Conservation (phyloP, 2,888 invertebrate genomes). For the Phania funesta region DNA sequence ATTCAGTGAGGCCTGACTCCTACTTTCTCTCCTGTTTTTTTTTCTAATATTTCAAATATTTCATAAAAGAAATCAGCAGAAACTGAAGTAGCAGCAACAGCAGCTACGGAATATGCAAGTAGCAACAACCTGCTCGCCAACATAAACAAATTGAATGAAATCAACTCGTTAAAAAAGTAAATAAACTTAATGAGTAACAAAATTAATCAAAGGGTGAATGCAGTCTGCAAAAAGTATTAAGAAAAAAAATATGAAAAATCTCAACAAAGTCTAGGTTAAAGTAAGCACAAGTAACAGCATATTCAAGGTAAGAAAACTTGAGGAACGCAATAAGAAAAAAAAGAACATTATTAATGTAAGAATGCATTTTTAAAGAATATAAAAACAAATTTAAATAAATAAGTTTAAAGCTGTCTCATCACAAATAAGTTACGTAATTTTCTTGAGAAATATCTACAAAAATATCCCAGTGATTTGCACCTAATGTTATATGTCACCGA, state of each 20-base stretch:
- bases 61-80: neutral
- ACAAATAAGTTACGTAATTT: neutral
- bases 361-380: neutral
- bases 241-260: constrained; percentile 25
- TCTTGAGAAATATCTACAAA: neutral
- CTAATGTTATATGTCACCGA: constrained; percentile 62
- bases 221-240: neutral
- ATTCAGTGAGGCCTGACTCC: neutral
- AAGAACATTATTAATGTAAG: neutral
- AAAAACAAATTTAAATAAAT: neutral
- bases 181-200: constrained; percentile 79
- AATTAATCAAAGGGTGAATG: constrained; percentile 58
- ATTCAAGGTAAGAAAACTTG: constrained; percentile 56
- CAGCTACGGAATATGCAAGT: constrained; percentile 20
- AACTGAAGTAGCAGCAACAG: constrained; percentile 1
- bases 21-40: neutral
- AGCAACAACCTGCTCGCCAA: constrained; percentile 71
- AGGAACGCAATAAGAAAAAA: neutral
- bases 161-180: constrained; percentile 80
- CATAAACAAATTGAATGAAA: constrained; percentile 79
- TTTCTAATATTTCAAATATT: constrained; percentile 41
- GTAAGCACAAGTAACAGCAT: constrained; percentile 50
- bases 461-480: constrained; percentile 52
- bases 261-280: constrained; percentile 64
- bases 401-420: neutral